These are phyloP conservation scores for Apostichopus japonicus DNA, from an alignment of 35 echinoderm and acorn worm species.

Conservation along the genomic window DNA sequence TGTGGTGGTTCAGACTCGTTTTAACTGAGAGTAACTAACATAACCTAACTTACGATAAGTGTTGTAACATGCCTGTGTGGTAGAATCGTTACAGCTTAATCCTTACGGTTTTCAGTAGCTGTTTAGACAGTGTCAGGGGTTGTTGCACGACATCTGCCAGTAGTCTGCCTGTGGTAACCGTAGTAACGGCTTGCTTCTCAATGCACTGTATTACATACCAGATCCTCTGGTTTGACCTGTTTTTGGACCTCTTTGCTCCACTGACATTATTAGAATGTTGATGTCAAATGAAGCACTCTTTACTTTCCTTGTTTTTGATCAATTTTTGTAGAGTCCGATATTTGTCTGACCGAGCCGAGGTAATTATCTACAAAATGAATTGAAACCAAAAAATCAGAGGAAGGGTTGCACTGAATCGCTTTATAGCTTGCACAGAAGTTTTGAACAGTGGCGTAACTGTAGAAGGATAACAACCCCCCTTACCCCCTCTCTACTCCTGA, in stretches of 20 bases:
- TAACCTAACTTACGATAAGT: neutral
- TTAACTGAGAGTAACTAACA: neutral
- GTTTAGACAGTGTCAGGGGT: neutral
- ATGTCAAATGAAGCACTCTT: neutral
- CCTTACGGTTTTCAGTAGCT: no score
- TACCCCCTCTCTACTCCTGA: neutral
- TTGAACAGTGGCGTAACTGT: neutral
- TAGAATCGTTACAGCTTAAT: no score
- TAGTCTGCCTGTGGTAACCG: neutral
- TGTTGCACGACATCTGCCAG: neutral
- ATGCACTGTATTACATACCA: neutral
- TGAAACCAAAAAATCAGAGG: neutral
- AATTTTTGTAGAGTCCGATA: conserved; percentile 37
- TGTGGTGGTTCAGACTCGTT: no score
- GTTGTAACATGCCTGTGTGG: neutral
- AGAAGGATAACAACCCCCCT: neutral
- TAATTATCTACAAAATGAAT: conserved; percentile 28
- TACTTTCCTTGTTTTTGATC: neutral
- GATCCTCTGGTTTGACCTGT: no score
- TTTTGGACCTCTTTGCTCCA: no score
- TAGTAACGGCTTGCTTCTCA: neutral
- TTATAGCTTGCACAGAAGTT: conserved; percentile 11
- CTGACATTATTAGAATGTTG: no score
- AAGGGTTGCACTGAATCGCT: conserved; percentile 37
- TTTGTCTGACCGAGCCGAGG: conserved; percentile 47